Evolutionary conservation across 2,113 vertebrate genomes (phyloP).

Genomic region (Menura novaehollandiae): DNA sequence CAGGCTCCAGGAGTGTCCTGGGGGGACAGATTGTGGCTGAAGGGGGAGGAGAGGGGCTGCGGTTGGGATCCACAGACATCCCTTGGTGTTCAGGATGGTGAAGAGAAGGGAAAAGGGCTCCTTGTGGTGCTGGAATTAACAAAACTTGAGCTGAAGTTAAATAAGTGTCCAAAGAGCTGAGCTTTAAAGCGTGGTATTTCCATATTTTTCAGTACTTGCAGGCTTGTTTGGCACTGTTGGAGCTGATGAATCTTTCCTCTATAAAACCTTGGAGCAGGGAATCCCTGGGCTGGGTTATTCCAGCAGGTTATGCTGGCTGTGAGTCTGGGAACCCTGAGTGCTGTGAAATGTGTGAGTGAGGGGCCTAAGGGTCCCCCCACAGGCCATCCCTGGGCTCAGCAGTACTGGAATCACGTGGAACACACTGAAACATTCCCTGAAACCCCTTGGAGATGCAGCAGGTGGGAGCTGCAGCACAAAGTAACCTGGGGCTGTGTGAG

Average conservation of each 20-base stretch:
- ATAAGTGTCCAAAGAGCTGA: not conserved
- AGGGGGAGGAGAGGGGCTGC: not conserved
- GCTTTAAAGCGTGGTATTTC: not conserved
- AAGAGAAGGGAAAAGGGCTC: not conserved
- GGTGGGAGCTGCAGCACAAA: not conserved
- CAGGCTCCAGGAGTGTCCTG: not conserved
- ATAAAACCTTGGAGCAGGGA: not conserved
- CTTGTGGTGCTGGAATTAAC: not conserved
- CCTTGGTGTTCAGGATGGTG: accelerated
- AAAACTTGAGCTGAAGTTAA: not conserved
- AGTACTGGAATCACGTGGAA: accelerated
- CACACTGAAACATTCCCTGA: not conserved
- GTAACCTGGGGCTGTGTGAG: not conserved
- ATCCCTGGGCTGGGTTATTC: not conserved
- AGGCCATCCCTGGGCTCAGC: not conserved
- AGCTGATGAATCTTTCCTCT: not conserved
- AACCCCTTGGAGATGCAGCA: accelerated
- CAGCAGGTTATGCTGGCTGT: not conserved
- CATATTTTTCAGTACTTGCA: accelerated
- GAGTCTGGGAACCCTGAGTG: accelerated
- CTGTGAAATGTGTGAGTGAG: not conserved
- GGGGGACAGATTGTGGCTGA: accelerated
- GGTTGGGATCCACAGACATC: accelerated
- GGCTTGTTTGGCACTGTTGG: not conserved
- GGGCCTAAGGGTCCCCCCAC: no score